A percentile compares a stretch with the other conserved stretches of the same genome.
Conservation (phyloP, 2,797 vertebrate genomes). For the Pygocentrus nattereri region DNA sequence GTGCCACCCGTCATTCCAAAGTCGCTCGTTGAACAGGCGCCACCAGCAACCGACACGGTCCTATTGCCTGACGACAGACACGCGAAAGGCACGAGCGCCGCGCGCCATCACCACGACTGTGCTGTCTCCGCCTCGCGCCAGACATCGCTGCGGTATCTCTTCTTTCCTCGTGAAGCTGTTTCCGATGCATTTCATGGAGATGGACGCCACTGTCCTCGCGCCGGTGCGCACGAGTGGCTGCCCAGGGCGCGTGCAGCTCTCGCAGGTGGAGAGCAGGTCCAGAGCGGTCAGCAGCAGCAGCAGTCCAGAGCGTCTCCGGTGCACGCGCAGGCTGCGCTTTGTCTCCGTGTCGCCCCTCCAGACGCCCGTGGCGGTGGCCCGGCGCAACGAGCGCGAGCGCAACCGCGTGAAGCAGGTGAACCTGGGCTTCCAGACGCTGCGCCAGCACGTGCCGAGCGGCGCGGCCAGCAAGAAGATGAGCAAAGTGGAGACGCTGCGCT, state of each 20-base stretch:
- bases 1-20: slow-evolving; percentile 55
- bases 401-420: slow-evolving; percentile 88
- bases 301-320: slow-evolving; percentile 82
- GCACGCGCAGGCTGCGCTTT: slow-evolving; percentile 75
- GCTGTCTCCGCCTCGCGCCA: background rate
- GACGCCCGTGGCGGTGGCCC: slow-evolving; percentile 73
- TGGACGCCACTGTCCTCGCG: slow-evolving; percentile 55
- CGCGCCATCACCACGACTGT: slow-evolving; percentile 29
- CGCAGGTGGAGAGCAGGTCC: slow-evolving; percentile 11
- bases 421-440: slow-evolving; percentile 86
- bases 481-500: slow-evolving; percentile 88
- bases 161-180: no score
- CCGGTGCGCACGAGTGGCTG: slow-evolving; percentile 44
- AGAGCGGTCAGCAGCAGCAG: slow-evolving; percentile 49
- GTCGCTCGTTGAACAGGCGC: slow-evolving; percentile 57
- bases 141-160: background rate
- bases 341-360: slow-evolving; percentile 45
- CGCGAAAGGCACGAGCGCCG: slow-evolving; percentile 68
- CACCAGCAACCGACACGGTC: slow-evolving; percentile 27
- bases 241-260: slow-evolving; percentile 44
- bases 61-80: slow-evolving; percentile 45
- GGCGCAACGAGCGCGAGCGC: slow-evolving; percentile 86
- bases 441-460: slow-evolving; percentile 84
- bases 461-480: slow-evolving; percentile 87
- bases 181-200: slow-evolving; percentile 43